phyloP scores from a whole-genome alignment of 1,140 invertebrate species.

The Stegodyphus dumicola region DNA sequence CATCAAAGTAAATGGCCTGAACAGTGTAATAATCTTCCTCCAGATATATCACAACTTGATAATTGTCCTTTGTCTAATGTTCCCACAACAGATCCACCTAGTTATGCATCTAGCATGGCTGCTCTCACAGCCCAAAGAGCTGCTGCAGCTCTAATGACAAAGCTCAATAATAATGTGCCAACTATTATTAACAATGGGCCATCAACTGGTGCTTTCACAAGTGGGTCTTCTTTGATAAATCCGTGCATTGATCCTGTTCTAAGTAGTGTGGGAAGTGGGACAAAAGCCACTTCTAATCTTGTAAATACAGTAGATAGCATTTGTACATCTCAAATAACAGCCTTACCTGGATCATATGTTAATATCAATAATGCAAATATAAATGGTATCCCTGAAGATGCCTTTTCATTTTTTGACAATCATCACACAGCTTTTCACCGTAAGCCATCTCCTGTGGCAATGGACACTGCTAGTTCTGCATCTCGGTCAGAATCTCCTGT shows the following conservation, averaged over 20 bases:
- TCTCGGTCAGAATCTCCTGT: conserved; percentile 61
- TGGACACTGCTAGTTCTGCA: conserved; percentile 68
- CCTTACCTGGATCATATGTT: conserved; percentile 59
- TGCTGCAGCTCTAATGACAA: conserved; percentile 69
- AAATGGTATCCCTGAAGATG: conserved; percentile 51
- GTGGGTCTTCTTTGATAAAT: conserved; percentile 9
- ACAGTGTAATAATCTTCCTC: conserved; percentile 22
- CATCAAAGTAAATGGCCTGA: conserved; percentile 46
- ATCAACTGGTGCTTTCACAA: conserved; percentile 73
- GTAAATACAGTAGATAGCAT: conserved; percentile 65
- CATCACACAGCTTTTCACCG: conserved; percentile 73
- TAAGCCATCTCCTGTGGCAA: conserved; percentile 74
- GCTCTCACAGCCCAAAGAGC: conserved; percentile 79
- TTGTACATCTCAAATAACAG: conserved; percentile 64
- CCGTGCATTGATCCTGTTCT: conserved; percentile 28
- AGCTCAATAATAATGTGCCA: conserved; percentile 68
- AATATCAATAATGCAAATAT: conserved; percentile 35
- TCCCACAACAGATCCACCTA: conserved; percentile 88
- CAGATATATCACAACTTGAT: conserved; percentile 34
- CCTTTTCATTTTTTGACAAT: conserved; percentile 57
- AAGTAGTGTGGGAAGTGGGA: neutral
- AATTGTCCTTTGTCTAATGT: conserved; percentile 67
- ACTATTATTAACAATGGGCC: conserved; percentile 67
- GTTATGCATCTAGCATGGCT: conserved; percentile 91
- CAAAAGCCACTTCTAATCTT: conserved; percentile 56